Evolutionary conservation across 2,113 vertebrate genomes (phyloP).

Genomic region (Tachysurus vachellii): DNA sequence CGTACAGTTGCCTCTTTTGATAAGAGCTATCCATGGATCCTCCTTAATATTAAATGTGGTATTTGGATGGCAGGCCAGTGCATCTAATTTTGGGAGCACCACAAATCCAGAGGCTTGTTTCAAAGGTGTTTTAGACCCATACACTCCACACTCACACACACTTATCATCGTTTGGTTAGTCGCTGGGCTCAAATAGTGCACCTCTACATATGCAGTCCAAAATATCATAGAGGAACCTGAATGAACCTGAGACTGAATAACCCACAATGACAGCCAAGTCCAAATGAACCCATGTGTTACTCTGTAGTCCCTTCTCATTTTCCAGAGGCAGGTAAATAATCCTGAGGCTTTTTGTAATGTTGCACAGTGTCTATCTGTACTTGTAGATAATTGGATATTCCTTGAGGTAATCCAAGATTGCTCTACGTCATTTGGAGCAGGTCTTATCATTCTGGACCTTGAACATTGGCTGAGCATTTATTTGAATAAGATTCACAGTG

Average conservation of each 20-base stretch:
- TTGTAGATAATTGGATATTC: slow-evolving; percentile 64
- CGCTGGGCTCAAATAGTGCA: slow-evolving; percentile 44
- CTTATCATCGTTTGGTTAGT: slow-evolving; percentile 54
- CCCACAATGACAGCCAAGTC: slow-evolving; percentile 59
- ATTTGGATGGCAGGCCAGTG: slow-evolving; percentile 60
- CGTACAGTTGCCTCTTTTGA: slow-evolving; percentile 86
- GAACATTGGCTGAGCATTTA: slow-evolving; percentile 61
- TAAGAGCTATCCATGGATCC: slow-evolving; percentile 81
- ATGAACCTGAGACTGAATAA: slow-evolving; percentile 48
- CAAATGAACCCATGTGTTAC: slow-evolving; percentile 53
- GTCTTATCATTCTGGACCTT: slow-evolving; percentile 78
- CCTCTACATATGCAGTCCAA: slow-evolving; percentile 66
- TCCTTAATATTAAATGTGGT: slow-evolving; percentile 53
- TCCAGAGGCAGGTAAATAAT: slow-evolving; percentile 50
- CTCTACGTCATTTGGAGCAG: slow-evolving; percentile 70
- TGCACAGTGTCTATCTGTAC: slow-evolving; percentile 48
- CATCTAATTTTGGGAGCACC: slow-evolving; percentile 60
- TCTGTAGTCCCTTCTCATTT: slow-evolving; percentile 60
- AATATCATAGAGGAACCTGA: slow-evolving; percentile 55
- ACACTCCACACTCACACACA: slow-evolving; percentile 69
- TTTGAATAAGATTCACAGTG: slow-evolving; percentile 34
- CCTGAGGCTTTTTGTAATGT: slow-evolving; percentile 46
- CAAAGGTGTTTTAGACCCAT: slow-evolving; percentile 58
- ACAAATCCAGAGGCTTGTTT: slow-evolving; percentile 49
- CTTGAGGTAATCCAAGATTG: slow-evolving; percentile 69